Evolutionary conservation across 2,888 invertebrate genomes (phyloP).

Genomic region (Nasonia oneida): DNA sequence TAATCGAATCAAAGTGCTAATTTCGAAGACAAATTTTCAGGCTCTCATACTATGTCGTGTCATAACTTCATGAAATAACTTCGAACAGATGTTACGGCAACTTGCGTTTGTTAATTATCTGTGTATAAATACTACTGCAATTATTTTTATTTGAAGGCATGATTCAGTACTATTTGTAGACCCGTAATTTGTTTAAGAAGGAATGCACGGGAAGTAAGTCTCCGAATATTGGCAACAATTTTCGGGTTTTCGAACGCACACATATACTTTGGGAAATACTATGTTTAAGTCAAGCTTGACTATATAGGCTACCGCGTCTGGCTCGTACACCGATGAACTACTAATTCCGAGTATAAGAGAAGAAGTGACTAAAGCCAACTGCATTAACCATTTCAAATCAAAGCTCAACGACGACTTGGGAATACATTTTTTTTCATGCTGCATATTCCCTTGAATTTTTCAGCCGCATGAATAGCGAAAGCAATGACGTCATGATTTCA

Average conservation of each 20-base stretch:
- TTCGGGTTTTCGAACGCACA: background rate
- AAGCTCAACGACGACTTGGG: too few species aligned
- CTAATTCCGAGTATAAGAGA: background rate
- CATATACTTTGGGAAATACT: background rate
- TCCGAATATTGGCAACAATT: background rate
- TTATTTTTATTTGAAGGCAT: background rate
- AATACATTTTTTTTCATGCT: background rate
- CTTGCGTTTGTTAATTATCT: background rate
- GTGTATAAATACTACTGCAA: background rate
- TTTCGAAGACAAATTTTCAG: background rate
- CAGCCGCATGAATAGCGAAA: background rate
- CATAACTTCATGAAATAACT: background rate
- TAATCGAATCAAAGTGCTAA: background rate
- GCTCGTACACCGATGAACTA: background rate
- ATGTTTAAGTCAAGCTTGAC: background rate
- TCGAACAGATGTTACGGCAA: background rate
- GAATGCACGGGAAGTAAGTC: background rate
- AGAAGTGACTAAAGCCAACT: background rate
- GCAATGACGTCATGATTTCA: conserved; percentile 15
- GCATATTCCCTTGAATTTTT: background rate
- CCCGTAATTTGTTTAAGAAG: background rate
- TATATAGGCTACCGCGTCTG: background rate
- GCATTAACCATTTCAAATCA: background rate
- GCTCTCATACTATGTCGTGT: background rate
- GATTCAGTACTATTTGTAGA: conserved; percentile 15